Conservation (phyloP, 2,113 vertebrate species). For the Taurulus bubalis region DNA sequence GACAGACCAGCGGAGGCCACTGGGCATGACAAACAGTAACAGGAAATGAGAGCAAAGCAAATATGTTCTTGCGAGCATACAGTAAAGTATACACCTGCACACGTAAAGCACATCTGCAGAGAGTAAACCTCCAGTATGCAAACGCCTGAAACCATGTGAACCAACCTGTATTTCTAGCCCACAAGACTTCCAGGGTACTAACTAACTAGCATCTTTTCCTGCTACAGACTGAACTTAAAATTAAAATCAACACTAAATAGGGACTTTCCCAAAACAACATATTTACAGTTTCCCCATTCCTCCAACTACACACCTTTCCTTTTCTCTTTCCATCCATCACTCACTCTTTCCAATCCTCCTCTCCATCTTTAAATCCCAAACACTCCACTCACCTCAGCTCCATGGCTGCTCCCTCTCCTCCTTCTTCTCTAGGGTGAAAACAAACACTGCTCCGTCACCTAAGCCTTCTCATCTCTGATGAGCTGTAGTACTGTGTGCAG, state of each 20-base stretch:
- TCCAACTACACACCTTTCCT: background rate
- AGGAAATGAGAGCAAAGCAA: constrained; percentile 42
- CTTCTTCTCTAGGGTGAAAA: constrained; percentile 33
- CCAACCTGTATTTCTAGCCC: constrained; percentile 44
- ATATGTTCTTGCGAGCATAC: background rate
- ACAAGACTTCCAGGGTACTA: constrained; percentile 5
- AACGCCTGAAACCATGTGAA: background rate
- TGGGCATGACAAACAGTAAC: constrained; percentile 31
- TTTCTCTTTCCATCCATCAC: background rate
- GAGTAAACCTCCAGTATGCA: background rate
- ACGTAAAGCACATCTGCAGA: background rate
- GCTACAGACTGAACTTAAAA: background rate
- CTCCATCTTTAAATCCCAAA: constrained; percentile 27
- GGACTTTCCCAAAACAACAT: background rate
- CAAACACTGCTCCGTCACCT: constrained; percentile 51
- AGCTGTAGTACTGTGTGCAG: constrained; percentile 29
- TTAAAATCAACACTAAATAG: background rate
- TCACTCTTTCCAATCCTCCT: constrained; percentile 19
- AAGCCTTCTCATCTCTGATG: constrained; percentile 60
- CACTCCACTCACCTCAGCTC: constrained; percentile 78
- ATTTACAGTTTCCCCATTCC: background rate
- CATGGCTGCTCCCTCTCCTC: constrained; percentile 63
- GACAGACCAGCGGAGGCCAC: background rate
- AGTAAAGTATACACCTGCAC: background rate
- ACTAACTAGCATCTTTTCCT: constrained; percentile 20